Evolutionary conservation across 1,140 invertebrate species (phyloP), one percentile per base, ranked within the genome.

Genomic region (Drosophila sproati): DNA sequence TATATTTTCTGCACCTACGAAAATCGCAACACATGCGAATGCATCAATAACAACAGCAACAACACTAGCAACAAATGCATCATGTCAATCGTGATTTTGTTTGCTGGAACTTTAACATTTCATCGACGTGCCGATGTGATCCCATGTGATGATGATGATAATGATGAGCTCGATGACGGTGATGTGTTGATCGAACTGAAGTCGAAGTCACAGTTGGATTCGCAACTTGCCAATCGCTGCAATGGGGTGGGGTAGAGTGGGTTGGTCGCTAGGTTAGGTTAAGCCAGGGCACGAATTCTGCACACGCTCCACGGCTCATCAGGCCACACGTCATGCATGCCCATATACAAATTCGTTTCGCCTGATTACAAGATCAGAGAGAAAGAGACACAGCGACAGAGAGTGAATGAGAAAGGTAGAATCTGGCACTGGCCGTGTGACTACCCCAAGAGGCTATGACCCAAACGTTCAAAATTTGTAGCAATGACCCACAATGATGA

Each of bases 31-130:
- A 83, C 82, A 83, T 83, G 81, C 77, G 77, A 85, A 35, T 62
- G 39, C 62, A 64, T 54, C 62, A 55, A 71, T 59, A 62, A 62
- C 67, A 70, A 62, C 47, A 62, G 41, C 57, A 76, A 29, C n/a
- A 32, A 37, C 39, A 12, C 57, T 52, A 56, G 69, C 69, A 72
- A 73, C 56, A 73, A 73, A 80, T 88, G 73, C 85, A 68, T 83
- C 83, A 88, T 88, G 80, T 85, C 85, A 89, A 89, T 89, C 85
- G 80, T 89, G 85, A 89, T 89, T 89, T 89, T 89, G 85, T 89
- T 89, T 89, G 85, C 64, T 89, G 85, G 85, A 89, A 89, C 85
- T 89, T 89, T 89, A 89, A 89, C 85, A 89, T 89, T 89, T 89
- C 85, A 89, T 70, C 85, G 80, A 89, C 85, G 80, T 89, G 83